These are phyloP conservation scores for Sphaerodactylus townsendi DNA, from an alignment of 2,113 vertebrate species.

Conservation along the genomic window DNA sequence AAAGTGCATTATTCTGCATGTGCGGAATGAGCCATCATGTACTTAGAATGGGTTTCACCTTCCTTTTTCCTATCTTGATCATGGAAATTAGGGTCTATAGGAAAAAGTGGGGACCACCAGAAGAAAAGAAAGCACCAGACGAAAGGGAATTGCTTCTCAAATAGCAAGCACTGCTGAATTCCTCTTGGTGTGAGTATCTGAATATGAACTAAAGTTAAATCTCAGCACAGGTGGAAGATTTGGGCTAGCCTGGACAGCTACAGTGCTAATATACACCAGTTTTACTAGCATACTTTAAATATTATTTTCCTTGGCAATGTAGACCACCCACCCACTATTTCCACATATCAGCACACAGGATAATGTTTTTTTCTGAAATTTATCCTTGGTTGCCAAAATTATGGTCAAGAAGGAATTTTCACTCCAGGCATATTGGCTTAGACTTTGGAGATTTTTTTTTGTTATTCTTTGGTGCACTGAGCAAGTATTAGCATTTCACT, in stretches of 20 bases:
- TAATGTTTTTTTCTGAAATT: not conserved
- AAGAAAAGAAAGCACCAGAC: not conserved
- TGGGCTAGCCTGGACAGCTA: not conserved
- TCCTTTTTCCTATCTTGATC: too few species aligned
- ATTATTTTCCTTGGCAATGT: conserved; percentile 20
- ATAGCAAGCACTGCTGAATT: not conserved
- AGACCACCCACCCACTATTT: conserved; percentile 32
- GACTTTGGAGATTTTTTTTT: not conserved
- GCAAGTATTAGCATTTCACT: not conserved
- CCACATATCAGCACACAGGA: not conserved
- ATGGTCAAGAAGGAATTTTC: conserved; percentile 35
- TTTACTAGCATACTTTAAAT: not conserved
- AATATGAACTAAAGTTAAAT: not conserved
- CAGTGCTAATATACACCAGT: not conserved
- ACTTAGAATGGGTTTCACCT: too few species aligned
- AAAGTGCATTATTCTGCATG: too few species aligned
- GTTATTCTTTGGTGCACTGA: conserved; percentile 4
- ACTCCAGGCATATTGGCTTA: not conserved
- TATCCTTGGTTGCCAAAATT: conserved; percentile 16
- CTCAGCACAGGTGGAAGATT: not conserved
- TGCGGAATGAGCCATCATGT: too few species aligned
- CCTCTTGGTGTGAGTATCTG: not conserved
- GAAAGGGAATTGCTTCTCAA: not conserved
- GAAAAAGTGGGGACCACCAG: too few species aligned
- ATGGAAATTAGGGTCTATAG: too few species aligned